A percentile compares a stretch with the other conserved stretches of the same genome.
Evolutionary conservation across 2,888 invertebrate genomes (phyloP).

Genomic region (Drosophila mimetica): DNA sequence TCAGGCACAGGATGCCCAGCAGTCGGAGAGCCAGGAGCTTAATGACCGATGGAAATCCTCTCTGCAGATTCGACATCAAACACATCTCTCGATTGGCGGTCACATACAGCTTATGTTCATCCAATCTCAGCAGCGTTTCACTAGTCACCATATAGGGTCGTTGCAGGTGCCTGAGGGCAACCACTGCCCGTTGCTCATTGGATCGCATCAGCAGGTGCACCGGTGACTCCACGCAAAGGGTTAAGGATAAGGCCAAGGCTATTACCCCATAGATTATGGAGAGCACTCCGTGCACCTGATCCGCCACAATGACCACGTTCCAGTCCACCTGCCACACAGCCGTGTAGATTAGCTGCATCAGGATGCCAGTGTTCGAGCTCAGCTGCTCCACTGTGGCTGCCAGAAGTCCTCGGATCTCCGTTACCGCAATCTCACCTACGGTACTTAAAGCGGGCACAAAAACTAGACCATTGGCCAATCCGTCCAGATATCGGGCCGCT

Average conservation of each 20-base stretch:
- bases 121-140: constrained; percentile 70
- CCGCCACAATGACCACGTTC: constrained; percentile 53
- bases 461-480: constrained; percentile 78
- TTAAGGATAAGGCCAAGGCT: constrained; percentile 52
- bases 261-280: constrained; percentile 63
- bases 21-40: constrained; percentile 71
- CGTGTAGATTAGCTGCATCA: constrained; percentile 68
- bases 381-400: constrained; percentile 68
- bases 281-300: constrained; percentile 73
- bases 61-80: constrained; percentile 37
- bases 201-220: constrained; percentile 65
- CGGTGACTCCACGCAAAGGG: constrained; percentile 77
- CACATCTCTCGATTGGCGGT: constrained; percentile 57
- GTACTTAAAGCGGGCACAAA: constrained; percentile 76
- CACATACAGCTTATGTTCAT: constrained; percentile 79
- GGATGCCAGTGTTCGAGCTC: constrained; percentile 72
- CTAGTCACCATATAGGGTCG: constrained; percentile 61
- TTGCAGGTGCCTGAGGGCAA: constrained; percentile 71
- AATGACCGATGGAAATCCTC: constrained; percentile 64
- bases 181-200: constrained; percentile 73
- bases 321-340: constrained; percentile 52
- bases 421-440: constrained; percentile 74
- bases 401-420: constrained; percentile 70
- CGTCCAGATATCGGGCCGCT: constrained; percentile 80
- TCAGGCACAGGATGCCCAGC: constrained; percentile 66